Evolutionary conservation across 1,140 invertebrate genomes (phyloP).

Genomic region (Drepana arcuata): DNA sequence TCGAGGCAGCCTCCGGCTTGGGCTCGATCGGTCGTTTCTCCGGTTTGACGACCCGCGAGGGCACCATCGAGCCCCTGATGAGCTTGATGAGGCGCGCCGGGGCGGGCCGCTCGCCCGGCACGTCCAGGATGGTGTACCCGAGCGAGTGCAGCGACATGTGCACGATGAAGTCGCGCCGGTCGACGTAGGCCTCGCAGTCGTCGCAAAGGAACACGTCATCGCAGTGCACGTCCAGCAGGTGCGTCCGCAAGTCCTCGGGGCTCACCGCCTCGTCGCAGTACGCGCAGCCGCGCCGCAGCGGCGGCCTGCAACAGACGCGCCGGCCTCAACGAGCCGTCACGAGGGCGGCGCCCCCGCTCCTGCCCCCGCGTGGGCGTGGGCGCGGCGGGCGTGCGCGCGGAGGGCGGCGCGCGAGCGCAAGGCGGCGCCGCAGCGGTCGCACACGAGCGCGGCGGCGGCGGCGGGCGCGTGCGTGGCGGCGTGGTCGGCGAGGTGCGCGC

Average conservation of each 20-base stretch:
- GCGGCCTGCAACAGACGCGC: too few relatives aligned
- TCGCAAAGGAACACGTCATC: slow-evolving; percentile 42
- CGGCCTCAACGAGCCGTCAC: too few relatives aligned
- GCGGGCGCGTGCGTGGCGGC: slow-evolving; percentile 67
- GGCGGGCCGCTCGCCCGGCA: too few relatives aligned
- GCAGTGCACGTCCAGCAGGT: slow-evolving; percentile 28
- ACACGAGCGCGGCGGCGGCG: slow-evolving; percentile 68
- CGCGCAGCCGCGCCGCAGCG: too few relatives aligned
- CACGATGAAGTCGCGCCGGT: slow-evolving; percentile 28
- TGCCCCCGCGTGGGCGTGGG: too few relatives aligned
- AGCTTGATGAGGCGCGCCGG: too few relatives aligned
- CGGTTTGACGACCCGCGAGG: too few relatives aligned
- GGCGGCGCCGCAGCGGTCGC: slow-evolving; percentile 48
- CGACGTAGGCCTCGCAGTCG: slow-evolving; percentile 37
- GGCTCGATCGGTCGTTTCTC: too few relatives aligned
- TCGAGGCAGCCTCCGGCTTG: too few relatives aligned
- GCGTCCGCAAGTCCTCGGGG: slow-evolving; percentile 18
- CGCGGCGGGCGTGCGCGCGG: slow-evolving; percentile 34
- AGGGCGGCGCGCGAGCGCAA: slow-evolving; percentile 36
- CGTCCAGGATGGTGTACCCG: slow-evolving; percentile 16
- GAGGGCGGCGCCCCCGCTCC: too few relatives aligned
- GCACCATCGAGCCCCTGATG: too few relatives aligned
- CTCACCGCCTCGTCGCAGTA: slow-evolving; percentile 22
- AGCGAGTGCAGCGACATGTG: slow-evolving; percentile 45
- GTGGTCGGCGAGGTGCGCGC: slow-evolving; percentile 56